Evolutionary conservation across 37 sponge, comb jelly and placozoan genomes (phyloP).

Genomic region (Theonella swinhoei): DNA sequence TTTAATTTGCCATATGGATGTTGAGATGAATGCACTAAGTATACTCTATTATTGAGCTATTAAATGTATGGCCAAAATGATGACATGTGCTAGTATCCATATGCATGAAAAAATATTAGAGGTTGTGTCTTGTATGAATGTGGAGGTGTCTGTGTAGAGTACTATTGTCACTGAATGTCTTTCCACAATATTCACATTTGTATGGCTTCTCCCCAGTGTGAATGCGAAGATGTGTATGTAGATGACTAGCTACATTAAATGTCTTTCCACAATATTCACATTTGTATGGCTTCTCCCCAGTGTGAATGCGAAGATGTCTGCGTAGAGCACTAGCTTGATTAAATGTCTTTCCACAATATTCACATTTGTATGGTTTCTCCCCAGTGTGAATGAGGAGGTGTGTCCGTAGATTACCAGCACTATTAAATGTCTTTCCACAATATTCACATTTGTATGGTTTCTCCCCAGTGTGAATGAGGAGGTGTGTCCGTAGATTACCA

Average conservation of each 20-base stretch:
- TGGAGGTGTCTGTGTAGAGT: conserved; percentile 78
- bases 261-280: neutral
- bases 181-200: conserved; percentile 74
- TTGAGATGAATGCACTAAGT: neutral
- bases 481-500: conserved; percentile 38
- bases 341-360: conserved; percentile 72
- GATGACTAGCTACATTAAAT: conserved; percentile 14
- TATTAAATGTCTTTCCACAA: conserved; percentile 44
- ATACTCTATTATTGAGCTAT: too few relatives aligned
- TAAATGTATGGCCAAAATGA: neutral
- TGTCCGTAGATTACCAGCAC: conserved; percentile 53
- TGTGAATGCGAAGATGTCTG: conserved; percentile 76
- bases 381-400: conserved; percentile 66
- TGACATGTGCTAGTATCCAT: too few relatives aligned
- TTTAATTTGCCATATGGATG: neutral
- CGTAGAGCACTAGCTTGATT: conserved; percentile 53
- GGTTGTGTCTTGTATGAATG: neutral
- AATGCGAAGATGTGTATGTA: conserved; percentile 77
- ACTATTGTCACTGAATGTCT: conserved; percentile 51
- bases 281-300: conserved; percentile 81
- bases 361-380: conserved; percentile 80
- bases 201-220: conserved; percentile 86
- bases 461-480: conserved; percentile 47
- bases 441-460: conserved; percentile 76
- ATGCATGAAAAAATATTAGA: too few relatives aligned